phyloP scores from a whole-genome alignment of 2,797 vertebrate species.

The Acanthis flammea region DNA sequence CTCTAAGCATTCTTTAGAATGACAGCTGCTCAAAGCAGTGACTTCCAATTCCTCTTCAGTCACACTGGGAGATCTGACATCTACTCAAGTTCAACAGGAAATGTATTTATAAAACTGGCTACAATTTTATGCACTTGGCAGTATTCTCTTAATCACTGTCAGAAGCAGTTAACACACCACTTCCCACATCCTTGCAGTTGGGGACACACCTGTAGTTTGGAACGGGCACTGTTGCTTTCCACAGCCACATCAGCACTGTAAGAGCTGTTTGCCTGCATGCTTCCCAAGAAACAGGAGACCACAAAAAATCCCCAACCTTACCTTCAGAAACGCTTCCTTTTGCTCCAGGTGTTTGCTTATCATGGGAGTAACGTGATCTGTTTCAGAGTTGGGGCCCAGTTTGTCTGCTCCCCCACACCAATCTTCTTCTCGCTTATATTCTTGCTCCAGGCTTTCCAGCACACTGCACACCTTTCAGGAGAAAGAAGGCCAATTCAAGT shows the following conservation, averaged over 20 bases:
- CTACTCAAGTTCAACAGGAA: conserved; percentile 23
- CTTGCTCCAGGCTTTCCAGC: conserved; percentile 96
- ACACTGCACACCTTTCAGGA: conserved; percentile 87
- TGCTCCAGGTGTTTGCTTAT: conserved; percentile 98
- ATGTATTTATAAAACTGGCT: conserved; percentile 17
- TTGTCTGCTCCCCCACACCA: conserved; percentile 98
- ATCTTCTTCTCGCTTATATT: conserved; percentile 97
- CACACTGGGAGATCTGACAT: not conserved
- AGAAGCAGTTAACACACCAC: not conserved
- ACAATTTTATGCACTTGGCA: not conserved
- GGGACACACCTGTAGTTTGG: not conserved
- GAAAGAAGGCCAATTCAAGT: not conserved
- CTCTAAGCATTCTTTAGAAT: not conserved
- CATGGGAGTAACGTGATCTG: conserved; percentile 96
- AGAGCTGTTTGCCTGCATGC: not conserved
- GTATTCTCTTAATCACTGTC: not conserved
- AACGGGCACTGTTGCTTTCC: not conserved
- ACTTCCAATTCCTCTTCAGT: not conserved
- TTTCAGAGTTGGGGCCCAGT: conserved; percentile 94
- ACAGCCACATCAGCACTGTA: not conserved
- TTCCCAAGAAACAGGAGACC: not conserved
- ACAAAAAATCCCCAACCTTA: conserved; percentile 8
- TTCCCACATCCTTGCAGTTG: not conserved
- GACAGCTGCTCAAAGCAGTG: conserved; percentile 9
- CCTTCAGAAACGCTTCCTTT: conserved; percentile 97